These are phyloP conservation scores for Orussus abietinus DNA, from an alignment of 1,140 invertebrate species.

Conservation along the genomic window DNA sequence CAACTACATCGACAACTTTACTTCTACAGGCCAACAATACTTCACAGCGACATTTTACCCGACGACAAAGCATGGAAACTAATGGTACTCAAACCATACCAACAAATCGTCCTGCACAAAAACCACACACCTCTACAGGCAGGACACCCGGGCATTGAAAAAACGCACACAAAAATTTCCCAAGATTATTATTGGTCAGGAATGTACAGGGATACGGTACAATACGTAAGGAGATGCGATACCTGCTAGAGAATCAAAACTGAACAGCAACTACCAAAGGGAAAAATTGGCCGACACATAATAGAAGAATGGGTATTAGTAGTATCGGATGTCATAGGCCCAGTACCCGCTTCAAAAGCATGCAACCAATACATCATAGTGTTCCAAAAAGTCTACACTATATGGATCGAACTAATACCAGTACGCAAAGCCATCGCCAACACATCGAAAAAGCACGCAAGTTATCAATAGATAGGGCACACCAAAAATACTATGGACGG, in stretches of 20 bases:
- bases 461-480: conserved; percentile 15
- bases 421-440: conserved; percentile 14
- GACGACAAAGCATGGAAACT: conserved; percentile 25
- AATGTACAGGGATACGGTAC: conserved; percentile 22
- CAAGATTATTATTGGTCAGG: conserved; percentile 31
- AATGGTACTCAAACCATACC: conserved; percentile 20
- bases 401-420: conserved; percentile 16
- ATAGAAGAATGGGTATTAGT: conserved; percentile 17
- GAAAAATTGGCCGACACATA: conserved; percentile 13
- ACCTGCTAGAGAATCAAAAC: conserved; percentile 18
- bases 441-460: conserved; percentile 6
- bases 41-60: conserved; percentile 5
- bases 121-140: conserved; percentile 15
- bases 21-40: conserved; percentile 12
- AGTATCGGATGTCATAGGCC: conserved; percentile 10
- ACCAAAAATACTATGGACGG: conserved; percentile 10
- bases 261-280: conserved; percentile 1
- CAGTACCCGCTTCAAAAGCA: conserved; percentile 1
- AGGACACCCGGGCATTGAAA: conserved; percentile 30
- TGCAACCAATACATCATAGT: conserved; percentile 15
- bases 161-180: conserved; percentile 19
- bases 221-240: conserved; percentile 17
- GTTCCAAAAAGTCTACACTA: conserved; percentile 16
- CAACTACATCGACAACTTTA: too few relatives aligned
- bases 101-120: conserved; percentile 18